These are phyloP conservation scores for Phacellophora camtschatica DNA, from an alignment of 30 jellyfish, hydroid and myxozoan species.

Conservation along the genomic window DNA sequence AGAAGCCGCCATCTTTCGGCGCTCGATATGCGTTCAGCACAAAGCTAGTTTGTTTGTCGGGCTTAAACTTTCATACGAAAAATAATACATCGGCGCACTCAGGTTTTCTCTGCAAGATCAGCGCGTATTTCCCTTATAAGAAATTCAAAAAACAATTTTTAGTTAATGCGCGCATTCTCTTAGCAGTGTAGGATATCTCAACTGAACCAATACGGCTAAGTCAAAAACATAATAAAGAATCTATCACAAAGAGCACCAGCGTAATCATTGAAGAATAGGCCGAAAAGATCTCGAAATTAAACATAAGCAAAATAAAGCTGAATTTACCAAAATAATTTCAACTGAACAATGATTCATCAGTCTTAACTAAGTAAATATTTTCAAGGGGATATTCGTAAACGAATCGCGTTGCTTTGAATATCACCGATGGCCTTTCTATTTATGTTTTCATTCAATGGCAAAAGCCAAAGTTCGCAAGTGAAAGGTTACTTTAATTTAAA, in stretches of 20 bases:
- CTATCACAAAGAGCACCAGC: background rate
- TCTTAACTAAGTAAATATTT: background rate
- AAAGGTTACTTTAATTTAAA: no score
- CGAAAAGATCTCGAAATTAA: background rate
- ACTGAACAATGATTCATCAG: background rate
- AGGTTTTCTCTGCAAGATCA: background rate
- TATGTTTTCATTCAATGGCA: no score
- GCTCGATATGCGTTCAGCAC: slow-evolving; percentile 36
- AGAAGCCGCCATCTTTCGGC: slow-evolving; percentile 57
- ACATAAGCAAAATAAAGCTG: background rate
- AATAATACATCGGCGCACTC: slow-evolving; percentile 18
- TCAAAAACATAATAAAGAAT: background rate
- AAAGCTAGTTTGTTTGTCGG: slow-evolving; percentile 58
- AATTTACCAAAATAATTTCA: background rate
- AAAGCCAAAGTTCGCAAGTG: no score
- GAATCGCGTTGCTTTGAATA: background rate
- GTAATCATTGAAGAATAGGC: background rate
- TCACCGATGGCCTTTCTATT: background rate
- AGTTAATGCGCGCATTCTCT: background rate
- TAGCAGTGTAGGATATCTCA: slow-evolving; percentile 48
- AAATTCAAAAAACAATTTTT: slow-evolving; percentile 41
- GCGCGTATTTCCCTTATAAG: slow-evolving; percentile 7
- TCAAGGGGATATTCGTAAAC: background rate
- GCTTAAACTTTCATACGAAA: slow-evolving; percentile 43
- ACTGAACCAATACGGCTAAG: slow-evolving; percentile 19